Base-by-base conservation (phyloP, 1,140 invertebrate species). In the Yoshiicerus persimilis region DNA sequence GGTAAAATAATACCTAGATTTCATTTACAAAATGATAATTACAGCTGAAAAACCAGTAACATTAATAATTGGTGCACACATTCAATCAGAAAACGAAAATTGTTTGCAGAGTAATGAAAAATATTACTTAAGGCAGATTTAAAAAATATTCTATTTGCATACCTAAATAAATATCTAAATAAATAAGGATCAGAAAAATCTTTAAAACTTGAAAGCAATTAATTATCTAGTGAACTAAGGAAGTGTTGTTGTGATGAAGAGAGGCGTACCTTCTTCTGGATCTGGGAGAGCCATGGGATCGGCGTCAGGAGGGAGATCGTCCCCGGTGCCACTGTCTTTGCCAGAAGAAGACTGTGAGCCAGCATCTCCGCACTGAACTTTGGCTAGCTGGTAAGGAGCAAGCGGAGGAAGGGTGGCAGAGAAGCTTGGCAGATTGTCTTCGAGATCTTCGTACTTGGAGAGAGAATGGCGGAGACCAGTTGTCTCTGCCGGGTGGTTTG, bases 241-340 rank as follows among this genome's bases (percentile, higher is more conserved):
- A n/a, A n/a, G n/a, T n/a, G n/a, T n/a, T n/a, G n/a, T n/a, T n/a
- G n/a, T n/a, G 32, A 13, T 13, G 8, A 23, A 39, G 5, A 11
- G 39, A 38, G 13, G 32, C 39, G 1, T 41, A 89, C 89, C 88
- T 84, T 90, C 85, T 86, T 90, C 90, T 8, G 84, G 34, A 30
- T 89, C 87, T 6, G 70, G 41, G 32, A 70, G 39, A 2, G 13
- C 70, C 20, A 88, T 86, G 5, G 84, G 64, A 32, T 90, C 90
- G 20, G 64, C 41, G 10, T 90, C 89, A 2, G 87, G 39, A 9
- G 86, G 85, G 9, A 88, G 32, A 16, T 90, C 90, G 41, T 89
- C 89, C 8, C 89, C 89, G 30, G 88, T 90, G 8, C 88, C 88
- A 86, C 88, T 89, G 66, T 90, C 90, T 36, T 89, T 89, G 30